Conservation (phyloP, 2,888 invertebrate genomes). For the Dilophus febrilis region DNA sequence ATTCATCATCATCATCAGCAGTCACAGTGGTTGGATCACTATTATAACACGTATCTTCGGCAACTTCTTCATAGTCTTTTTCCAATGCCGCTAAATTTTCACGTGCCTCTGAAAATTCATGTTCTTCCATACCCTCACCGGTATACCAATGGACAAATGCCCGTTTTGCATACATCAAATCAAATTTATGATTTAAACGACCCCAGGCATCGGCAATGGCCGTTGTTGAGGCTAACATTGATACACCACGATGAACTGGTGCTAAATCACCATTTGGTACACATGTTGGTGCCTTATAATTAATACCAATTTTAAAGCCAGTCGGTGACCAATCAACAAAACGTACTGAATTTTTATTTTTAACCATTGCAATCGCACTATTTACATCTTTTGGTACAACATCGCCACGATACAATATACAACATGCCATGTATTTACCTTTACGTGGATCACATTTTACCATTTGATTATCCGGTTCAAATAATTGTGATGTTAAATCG, state of each 20-base stretch:
- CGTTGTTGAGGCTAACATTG: slow-evolving; percentile 76
- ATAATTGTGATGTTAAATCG: slow-evolving; percentile 70
- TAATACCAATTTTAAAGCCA: slow-evolving; percentile 67
- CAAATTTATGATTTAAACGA: slow-evolving; percentile 83
- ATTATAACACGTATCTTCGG: slow-evolving; percentile 12
- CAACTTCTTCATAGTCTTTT: slow-evolving; percentile 26
- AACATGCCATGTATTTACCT: slow-evolving; percentile 82
- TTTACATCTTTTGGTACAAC: slow-evolving; percentile 83
- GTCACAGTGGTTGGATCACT: too few relatives aligned
- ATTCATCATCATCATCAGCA: too few relatives aligned
- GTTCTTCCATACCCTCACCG: slow-evolving; percentile 30
- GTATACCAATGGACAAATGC: slow-evolving; percentile 91
- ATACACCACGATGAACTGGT: slow-evolving; percentile 64
- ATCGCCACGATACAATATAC: slow-evolving; percentile 73
- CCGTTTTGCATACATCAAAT: slow-evolving; percentile 81
- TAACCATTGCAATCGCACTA: slow-evolving; percentile 61
- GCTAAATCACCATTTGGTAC: slow-evolving; percentile 57
- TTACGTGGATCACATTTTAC: slow-evolving; percentile 63
- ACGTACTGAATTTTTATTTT: slow-evolving; percentile 55
- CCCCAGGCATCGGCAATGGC: slow-evolving; percentile 82
- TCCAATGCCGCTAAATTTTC: slow-evolving; percentile 24
- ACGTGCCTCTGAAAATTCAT: slow-evolving; percentile 27
- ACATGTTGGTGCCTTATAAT: slow-evolving; percentile 59
- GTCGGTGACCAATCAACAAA: slow-evolving; percentile 90
- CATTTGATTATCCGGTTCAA: slow-evolving; percentile 76